Evolutionary conservation across 2,113 vertebrate species (phyloP).

Genomic region (Anseranas semipalmata): DNA sequence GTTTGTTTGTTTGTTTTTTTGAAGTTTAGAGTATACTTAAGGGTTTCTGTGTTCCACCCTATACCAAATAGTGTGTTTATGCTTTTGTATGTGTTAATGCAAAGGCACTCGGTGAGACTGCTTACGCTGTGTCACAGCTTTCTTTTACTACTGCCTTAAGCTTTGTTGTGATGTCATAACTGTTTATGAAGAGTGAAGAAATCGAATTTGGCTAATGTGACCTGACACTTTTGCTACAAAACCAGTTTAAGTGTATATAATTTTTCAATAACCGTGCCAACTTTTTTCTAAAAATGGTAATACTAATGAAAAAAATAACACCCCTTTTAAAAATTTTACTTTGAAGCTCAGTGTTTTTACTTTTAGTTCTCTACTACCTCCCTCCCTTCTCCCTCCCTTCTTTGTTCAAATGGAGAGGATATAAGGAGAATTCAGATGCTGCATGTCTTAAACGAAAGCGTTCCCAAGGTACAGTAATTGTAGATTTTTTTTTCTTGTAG

Average conservation of each 20-base stretch:
- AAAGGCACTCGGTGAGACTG: not conserved
- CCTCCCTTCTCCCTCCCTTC: conserved; percentile 98
- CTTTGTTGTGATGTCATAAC: not conserved
- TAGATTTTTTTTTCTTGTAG: conserved; percentile 59
- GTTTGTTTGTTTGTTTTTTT: not conserved
- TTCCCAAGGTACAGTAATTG: conserved; percentile 95
- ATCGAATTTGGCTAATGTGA: not conserved
- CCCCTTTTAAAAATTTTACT: conserved; percentile 75
- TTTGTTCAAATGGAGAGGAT: conserved; percentile 99
- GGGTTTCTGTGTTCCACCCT: not conserved
- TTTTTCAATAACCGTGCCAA: not conserved
- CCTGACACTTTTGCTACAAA: not conserved
- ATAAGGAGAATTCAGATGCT: conserved; percentile 93
- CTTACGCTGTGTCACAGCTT: not conserved
- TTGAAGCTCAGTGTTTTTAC: conserved; percentile 93
- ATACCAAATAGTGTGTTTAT: not conserved
- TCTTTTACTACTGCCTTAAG: not conserved
- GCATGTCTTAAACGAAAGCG: conserved; percentile 96
- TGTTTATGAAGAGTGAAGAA: not conserved
- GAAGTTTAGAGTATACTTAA: not conserved
- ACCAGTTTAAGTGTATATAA: not conserved
- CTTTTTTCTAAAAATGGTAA: not conserved
- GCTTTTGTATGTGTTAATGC: not conserved
- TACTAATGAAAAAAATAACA: conserved; percentile 37
- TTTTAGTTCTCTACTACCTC: conserved; percentile 98